These are phyloP conservation scores for Campylorhamphus procurvoides DNA, from an alignment of 2,113 vertebrate species.

Conservation along the genomic window DNA sequence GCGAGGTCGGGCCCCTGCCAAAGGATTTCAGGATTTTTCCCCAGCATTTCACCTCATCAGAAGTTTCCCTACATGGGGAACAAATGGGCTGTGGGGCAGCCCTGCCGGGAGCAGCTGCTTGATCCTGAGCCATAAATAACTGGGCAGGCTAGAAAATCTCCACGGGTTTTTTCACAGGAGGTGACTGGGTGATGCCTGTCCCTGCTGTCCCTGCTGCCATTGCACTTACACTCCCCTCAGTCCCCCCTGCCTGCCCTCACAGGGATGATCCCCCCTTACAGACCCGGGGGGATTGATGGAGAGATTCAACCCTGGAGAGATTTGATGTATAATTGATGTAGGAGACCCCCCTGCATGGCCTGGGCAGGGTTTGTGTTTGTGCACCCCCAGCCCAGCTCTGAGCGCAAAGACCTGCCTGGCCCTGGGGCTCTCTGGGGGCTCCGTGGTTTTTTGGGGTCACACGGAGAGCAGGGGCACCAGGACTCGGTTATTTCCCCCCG, in stretches of 20 bases:
- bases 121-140: not conserved
- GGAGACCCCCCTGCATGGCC: not conserved
- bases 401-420: not conserved
- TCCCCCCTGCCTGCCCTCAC: accelerated
- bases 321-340: not conserved
- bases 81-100: not conserved
- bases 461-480: accelerated
- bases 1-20: not conserved
- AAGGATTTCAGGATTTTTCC: not conserved
- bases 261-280: not conserved
- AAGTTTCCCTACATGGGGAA: not conserved
- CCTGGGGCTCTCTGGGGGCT: accelerated
- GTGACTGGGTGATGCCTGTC: not conserved
- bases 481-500: not conserved
- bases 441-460: accelerated
- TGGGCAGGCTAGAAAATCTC: not conserved
- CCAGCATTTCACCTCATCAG: not conserved
- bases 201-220: not conserved
- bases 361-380: too few relatives aligned
- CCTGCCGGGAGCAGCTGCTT: not conserved
- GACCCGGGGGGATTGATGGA: accelerated
- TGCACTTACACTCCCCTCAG: not conserved
- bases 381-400: accelerated
- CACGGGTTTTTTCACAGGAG: not conserved
- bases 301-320: not conserved